These are phyloP conservation scores for Halcyon chelicuti DNA, from an alignment of 2,797 vertebrate species.

Conservation along the genomic window DNA sequence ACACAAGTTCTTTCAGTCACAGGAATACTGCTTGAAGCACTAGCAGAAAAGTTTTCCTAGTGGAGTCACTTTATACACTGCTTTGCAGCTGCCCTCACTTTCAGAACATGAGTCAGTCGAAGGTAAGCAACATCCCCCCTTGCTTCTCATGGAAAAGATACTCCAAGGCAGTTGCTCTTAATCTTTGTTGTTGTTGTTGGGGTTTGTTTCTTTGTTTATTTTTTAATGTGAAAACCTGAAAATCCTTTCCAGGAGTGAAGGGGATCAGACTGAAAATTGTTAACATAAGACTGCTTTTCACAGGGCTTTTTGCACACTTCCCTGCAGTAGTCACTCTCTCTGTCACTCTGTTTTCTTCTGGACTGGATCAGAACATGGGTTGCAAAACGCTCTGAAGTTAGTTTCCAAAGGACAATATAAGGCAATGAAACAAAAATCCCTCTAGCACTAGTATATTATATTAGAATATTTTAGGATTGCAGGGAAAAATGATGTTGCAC, in stretches of 20 bases:
- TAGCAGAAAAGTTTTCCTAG: accelerated
- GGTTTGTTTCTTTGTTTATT: not conserved
- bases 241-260: not conserved
- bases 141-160: not conserved
- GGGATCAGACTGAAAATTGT: not conserved
- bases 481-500: not conserved
- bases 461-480: not conserved
- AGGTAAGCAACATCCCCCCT: not conserved
- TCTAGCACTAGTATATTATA: not conserved
- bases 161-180: not conserved
- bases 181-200: not conserved
- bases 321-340: not conserved
- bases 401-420: not conserved
- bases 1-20: not conserved
- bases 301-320: not conserved
- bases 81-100: not conserved
- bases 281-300: not conserved
- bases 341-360: not conserved
- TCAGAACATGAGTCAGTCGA: not conserved
- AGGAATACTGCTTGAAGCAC: not conserved
- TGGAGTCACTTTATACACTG: not conserved
- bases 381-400: not conserved
- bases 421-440: not conserved
- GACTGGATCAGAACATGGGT: not conserved
- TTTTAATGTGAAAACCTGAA: not conserved